These are phyloP conservation scores for Hozukius guyotensis DNA, from an alignment of 2,797 vertebrate species.

Conservation along the genomic window DNA sequence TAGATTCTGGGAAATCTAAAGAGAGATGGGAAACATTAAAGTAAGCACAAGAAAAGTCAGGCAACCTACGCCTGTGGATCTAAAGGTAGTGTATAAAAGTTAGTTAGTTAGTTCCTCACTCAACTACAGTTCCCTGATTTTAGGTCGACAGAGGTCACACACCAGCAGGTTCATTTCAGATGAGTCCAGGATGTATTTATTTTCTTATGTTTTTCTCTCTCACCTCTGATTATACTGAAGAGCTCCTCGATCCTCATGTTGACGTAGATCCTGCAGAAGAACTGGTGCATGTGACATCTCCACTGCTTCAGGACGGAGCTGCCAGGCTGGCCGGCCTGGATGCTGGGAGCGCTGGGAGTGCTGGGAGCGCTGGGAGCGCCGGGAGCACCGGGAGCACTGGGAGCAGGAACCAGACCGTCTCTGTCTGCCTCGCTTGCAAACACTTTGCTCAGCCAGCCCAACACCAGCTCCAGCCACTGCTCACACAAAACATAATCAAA, in stretches of 20 bases:
- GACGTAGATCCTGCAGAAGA: conserved; percentile 96
- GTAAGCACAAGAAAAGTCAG: neutral
- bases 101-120: neutral
- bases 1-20: conserved; percentile 96
- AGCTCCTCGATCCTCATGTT: conserved; percentile 97
- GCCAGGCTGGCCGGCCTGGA: conserved; percentile 19
- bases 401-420: neutral
- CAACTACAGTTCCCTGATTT: neutral
- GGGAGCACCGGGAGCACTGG: neutral
- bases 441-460: conserved; percentile 94
- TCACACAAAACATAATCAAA: neutral
- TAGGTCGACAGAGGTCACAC: neutral
- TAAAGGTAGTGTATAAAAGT: neutral
- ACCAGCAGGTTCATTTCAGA: neutral
- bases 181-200: neutral
- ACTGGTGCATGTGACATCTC: conserved; percentile 95
- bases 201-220: too few species aligned
- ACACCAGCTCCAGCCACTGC: conserved; percentile 96
- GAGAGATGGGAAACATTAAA: neutral
- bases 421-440: conserved; percentile 84
- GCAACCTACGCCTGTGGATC: neutral
- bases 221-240: conserved; percentile 95
- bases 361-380: neutral
- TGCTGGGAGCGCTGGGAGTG: conserved; percentile 37
- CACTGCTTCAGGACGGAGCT: conserved; percentile 89